Base-by-base conservation (phyloP, 2,797 vertebrate genomes). In the Urophycis tenuis region DNA sequence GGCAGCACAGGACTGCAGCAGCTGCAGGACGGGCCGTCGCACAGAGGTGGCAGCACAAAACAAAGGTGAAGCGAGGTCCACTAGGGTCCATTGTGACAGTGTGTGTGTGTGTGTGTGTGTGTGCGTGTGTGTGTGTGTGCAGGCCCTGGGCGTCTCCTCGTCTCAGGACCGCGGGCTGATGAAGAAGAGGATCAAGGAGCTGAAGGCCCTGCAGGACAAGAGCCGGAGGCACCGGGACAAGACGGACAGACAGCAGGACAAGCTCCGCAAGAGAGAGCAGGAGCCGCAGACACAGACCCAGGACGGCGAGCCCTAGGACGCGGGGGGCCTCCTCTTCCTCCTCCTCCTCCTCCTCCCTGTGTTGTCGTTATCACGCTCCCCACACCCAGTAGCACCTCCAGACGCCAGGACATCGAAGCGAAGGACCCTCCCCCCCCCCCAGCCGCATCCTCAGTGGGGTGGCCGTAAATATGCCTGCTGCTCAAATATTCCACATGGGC, bases 171-270 rank as follows among this genome's bases (percentile, higher is more conserved):
- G 96, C 74, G 92, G 93, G 4, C 73, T 96, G 78, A 84, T 99
- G 82, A 99, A 97, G 92, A 99, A 95, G 89, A 98, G 95, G 84
- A 91, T 98, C 77, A 99, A 97, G 90, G 97, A 98, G 89, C 95
- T 99, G 84, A 97, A 95, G 90, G 80, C 91, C n/a, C 91, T 95
- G 78, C 89, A 95, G 86, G 97, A 98, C 87, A 99, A 96, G 88
- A 93, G 94, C 77, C 91, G 91, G 78, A 95, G 93, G 89, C 94
- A 94, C 88, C 93, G 93, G 31, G 95, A 97, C 86, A 98, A 98
- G 84, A 92, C 95, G 87, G 95, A 96, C 81, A 98, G 95, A 78
- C 95, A 96, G 81, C 93, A 91, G 17, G 95, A 97, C 82, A 96
- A 96, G 87, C 91, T 94, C 74, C 90, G 91, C 45, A 85, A 94